Evolutionary conservation across 2,888 invertebrate genomes (phyloP).

Genomic region (Hirtodrosophila confusa): DNA sequence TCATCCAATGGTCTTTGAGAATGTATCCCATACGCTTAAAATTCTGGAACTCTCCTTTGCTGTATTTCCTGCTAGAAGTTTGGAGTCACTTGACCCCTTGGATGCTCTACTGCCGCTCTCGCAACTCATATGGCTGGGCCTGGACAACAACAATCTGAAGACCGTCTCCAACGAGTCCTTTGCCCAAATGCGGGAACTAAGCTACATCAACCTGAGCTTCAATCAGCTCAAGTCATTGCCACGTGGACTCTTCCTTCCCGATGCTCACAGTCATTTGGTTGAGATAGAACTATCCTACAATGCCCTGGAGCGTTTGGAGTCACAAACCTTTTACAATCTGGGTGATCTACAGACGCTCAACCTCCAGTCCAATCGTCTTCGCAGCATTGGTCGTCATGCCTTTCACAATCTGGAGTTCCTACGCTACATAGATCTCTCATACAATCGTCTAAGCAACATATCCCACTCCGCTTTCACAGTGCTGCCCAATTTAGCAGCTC

Average conservation of each 20-base stretch:
- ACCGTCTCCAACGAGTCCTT: slow-evolving; percentile 89
- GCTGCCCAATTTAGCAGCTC: slow-evolving; percentile 89
- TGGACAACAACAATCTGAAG: slow-evolving; percentile 95
- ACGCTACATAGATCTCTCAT: slow-evolving; percentile 92
- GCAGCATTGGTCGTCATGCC: slow-evolving; percentile 88
- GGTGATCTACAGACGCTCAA: slow-evolving; percentile 91
- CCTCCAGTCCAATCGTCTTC: slow-evolving; percentile 91
- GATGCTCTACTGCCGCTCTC: slow-evolving; percentile 90
- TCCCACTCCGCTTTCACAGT: slow-evolving; percentile 90
- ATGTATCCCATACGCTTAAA: slow-evolving; percentile 90
- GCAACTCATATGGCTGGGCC: slow-evolving; percentile 91
- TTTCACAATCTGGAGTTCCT: slow-evolving; percentile 92
- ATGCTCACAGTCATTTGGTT: slow-evolving; percentile 89
- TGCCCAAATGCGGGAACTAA: slow-evolving; percentile 88
- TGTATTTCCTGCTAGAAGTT: slow-evolving; percentile 87
- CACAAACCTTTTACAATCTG: slow-evolving; percentile 89
- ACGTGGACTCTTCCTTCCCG: slow-evolving; percentile 88
- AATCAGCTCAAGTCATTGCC: slow-evolving; percentile 91
- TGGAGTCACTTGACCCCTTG: slow-evolving; percentile 87
- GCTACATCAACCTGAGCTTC: slow-evolving; percentile 93
- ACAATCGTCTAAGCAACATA: slow-evolving; percentile 91
- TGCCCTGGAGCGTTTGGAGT: slow-evolving; percentile 88
- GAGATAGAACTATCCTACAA: slow-evolving; percentile 94
- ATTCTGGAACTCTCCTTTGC: slow-evolving; percentile 94
- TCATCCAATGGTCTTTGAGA: slow-evolving; percentile 91